phyloP scores from a whole-genome alignment of 2,888 invertebrate genomes.

The Amphimallon solstitiale region DNA sequence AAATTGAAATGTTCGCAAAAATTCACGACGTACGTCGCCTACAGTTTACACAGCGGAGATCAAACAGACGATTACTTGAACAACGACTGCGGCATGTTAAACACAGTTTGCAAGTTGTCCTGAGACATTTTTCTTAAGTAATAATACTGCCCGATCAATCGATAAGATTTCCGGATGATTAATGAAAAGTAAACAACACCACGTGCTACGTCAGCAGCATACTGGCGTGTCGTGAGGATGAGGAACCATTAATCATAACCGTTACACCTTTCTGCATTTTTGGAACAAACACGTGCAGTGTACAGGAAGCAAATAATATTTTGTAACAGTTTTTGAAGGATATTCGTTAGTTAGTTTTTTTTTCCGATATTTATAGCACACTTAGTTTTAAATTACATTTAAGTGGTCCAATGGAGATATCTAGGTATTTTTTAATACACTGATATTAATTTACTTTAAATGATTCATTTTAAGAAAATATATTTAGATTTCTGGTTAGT shows the following conservation, averaged over 20 bases:
- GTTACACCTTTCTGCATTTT: slow-evolving; percentile 36
- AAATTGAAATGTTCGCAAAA: slow-evolving; percentile 6
- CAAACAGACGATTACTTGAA: background rate
- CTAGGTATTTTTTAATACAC: background rate
- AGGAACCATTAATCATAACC: slow-evolving; percentile 52
- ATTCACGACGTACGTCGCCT: background rate
- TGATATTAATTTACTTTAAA: too few relatives aligned
- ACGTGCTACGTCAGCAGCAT: slow-evolving; percentile 54
- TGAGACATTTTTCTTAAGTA: slow-evolving; percentile 13
- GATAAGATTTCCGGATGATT: slow-evolving; percentile 53
- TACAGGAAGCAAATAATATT: slow-evolving; percentile 24
- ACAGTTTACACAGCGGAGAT: background rate
- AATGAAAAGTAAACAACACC: slow-evolving; percentile 55
- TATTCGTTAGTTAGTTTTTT: slow-evolving; percentile 6
- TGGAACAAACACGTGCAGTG: slow-evolving; percentile 36
- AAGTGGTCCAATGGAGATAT: background rate
- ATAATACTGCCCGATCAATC: slow-evolving; percentile 48
- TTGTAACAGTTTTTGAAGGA: slow-evolving; percentile 16
- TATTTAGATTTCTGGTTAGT: too few relatives aligned
- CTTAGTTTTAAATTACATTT: background rate
- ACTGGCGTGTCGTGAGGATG: slow-evolving; percentile 51
- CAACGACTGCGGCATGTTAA: background rate
- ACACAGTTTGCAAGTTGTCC: background rate
- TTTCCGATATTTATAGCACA: slow-evolving; percentile 17
- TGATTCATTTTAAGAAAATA: too few relatives aligned